phyloP scores from a whole-genome alignment of 2,113 vertebrate genomes.

The Sylvietta virens region DNA sequence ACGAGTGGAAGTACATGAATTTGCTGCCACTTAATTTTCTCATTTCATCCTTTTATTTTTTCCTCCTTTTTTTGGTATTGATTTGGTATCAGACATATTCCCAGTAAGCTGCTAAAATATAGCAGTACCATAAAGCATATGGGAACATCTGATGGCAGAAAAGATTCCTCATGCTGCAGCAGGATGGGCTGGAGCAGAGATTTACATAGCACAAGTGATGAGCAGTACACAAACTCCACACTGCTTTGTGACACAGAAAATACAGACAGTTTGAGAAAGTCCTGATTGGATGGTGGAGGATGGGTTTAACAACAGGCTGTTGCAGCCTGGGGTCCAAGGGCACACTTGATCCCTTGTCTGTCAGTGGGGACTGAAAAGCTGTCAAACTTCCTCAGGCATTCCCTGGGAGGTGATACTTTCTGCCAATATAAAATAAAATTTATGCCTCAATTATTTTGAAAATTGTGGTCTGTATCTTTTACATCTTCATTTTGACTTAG shows the following conservation, averaged over 20 bases:
- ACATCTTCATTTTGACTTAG: neutral
- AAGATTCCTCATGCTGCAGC: neutral
- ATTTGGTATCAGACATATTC: neutral
- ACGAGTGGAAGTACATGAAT: neutral
- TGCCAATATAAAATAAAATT: neutral
- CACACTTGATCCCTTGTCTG: neutral
- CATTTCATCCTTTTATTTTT: neutral
- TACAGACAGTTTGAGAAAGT: neutral
- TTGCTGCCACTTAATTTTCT: neutral
- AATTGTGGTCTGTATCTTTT: neutral
- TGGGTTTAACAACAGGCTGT: neutral
- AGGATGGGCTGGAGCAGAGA: neutral
- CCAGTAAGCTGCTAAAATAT: neutral
- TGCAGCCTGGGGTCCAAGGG: rapidly evolving
- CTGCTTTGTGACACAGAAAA: neutral
- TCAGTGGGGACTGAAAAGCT: neutral
- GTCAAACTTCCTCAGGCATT: neutral
- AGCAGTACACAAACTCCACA: rapidly evolving
- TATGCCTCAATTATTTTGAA: neutral
- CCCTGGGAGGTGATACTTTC: neutral
- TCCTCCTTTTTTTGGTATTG: neutral
- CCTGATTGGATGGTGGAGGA: neutral
- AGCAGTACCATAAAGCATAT: neutral
- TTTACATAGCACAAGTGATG: rapidly evolving
- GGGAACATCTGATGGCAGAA: neutral